phyloP scores from a whole-genome alignment of 2,888 invertebrate species.

The Tipula helvola region DNA sequence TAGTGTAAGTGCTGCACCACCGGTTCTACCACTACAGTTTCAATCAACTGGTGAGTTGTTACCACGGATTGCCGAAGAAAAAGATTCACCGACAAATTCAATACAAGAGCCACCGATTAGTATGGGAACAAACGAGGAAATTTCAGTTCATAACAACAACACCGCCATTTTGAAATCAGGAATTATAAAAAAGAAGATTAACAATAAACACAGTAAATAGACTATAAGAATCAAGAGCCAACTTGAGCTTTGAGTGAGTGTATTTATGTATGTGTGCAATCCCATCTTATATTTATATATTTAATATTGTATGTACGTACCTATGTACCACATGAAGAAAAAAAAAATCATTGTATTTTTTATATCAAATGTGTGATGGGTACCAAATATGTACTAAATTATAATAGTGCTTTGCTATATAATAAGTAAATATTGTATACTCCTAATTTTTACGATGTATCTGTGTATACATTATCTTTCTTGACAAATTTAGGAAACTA shows the following conservation, averaged over 20 bases:
- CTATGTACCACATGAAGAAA: too few relatives aligned
- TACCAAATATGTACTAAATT: too few relatives aligned
- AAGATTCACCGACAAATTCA: conserved; percentile 61
- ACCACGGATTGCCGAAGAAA: conserved; percentile 79
- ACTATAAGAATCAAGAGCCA: neutral
- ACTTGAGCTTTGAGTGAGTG: neutral
- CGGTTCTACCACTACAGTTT: conserved; percentile 33
- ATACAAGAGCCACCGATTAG: conserved; percentile 4
- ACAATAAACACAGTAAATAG: neutral
- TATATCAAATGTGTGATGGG: too few relatives aligned
- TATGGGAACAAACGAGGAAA: neutral
- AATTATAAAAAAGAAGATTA: neutral
- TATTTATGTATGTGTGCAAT: neutral
- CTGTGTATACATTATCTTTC: too few relatives aligned
- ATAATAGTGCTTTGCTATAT: too few relatives aligned
- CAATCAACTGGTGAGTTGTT: conserved; percentile 46
- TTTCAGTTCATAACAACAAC: neutral
- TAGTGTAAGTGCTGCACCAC: neutral
- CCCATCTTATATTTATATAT: neutral
- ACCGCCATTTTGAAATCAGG: neutral
- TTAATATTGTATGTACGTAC: neutral
- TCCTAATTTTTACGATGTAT: too few relatives aligned
- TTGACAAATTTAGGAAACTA: too few relatives aligned
- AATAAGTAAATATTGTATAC: too few relatives aligned
- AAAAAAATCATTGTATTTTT: too few relatives aligned